Base-by-base conservation (phyloP, 2,797 vertebrate genomes). In the Gymnoscopelus microlampas region DNA sequence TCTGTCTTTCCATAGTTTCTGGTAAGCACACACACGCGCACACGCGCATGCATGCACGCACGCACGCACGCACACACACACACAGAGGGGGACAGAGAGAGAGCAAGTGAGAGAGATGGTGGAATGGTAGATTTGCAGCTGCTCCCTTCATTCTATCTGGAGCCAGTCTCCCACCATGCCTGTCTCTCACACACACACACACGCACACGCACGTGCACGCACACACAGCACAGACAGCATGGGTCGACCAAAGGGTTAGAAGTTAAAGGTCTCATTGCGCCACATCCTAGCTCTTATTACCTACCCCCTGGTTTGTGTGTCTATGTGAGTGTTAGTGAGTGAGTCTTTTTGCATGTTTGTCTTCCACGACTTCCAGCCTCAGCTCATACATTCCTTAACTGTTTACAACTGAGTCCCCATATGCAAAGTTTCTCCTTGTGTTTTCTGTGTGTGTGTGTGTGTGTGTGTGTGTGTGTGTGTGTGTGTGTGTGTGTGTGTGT, bases 261-360 rank as follows among this genome's bases (percentile, higher is more conserved):
- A 70, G 89, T 80, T 71, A 85, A 57, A 86, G 88, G 86, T 83
- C 68, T 47, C 70, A 74, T 76, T 81, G 75, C 72, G 78, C 86
- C 85, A 91, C 89, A 87, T 79, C 65, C 49, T 51, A 76, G 78
- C 81, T 91, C 86, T 63, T 68, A 72, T 90, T 88, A 81, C 88
- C 23, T 11, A 4, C 51, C 51, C 24, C 51, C 59, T 4, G 2
- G 24, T 51, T 11, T 50, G 48, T 50, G 48, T 50, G 48, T 50
- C 10, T 13, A 12, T 50, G 48, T 50, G 48, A 11, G 48, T 50
- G 48, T 50, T 11, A 11, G 48, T 13, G 48, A 3, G 48, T 50
- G 48, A 11, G 11, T 50, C 1, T 50, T 11, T 51, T 3, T 51
- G 50, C 6, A 8, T 51, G 50, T 51, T 13, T 51, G 50, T 51